These are phyloP conservation scores for Perca fluviatilis DNA, from an alignment of 2,113 vertebrate genomes.

Conservation along the genomic window DNA sequence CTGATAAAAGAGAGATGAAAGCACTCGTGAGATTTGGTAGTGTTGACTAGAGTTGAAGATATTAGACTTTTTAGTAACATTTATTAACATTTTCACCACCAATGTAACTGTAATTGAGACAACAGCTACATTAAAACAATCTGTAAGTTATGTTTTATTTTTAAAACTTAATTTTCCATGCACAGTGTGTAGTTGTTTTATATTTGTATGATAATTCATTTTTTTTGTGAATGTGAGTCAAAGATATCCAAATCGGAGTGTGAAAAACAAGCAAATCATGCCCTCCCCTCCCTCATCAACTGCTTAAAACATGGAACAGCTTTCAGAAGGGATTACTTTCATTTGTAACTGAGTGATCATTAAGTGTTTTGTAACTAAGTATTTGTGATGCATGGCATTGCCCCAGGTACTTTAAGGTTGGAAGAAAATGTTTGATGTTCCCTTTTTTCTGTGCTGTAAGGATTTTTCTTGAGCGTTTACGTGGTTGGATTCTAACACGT, in stretches of 20 bases:
- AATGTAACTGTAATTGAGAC: neutral
- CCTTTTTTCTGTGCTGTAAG: slow-evolving; percentile 30
- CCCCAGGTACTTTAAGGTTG: slow-evolving; percentile 12
- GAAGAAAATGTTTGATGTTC: slow-evolving; percentile 41
- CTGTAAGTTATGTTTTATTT: neutral
- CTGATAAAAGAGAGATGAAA: slow-evolving; percentile 25
- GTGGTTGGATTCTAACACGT: slow-evolving; percentile 27
- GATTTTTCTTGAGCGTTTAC: slow-evolving; percentile 29
- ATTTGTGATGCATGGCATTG: neutral
- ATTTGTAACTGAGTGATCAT: neutral
- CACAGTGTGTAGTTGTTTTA: neutral
- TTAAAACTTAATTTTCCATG: neutral
- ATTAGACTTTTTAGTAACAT: neutral
- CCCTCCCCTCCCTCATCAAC: neutral
- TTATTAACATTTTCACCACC: neutral
- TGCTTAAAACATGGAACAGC: neutral
- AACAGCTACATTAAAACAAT: neutral
- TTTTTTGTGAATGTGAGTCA: neutral
- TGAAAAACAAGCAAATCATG: neutral
- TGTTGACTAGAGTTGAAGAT: neutral
- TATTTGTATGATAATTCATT: neutral
- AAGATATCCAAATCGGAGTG: neutral
- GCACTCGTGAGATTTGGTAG: neutral
- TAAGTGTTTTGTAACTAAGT: slow-evolving; percentile 15
- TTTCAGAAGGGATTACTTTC: slow-evolving; percentile 5